Base-by-base conservation (phyloP, 2,888 invertebrate species). In the Dasysyrphus tricinctus region DNA sequence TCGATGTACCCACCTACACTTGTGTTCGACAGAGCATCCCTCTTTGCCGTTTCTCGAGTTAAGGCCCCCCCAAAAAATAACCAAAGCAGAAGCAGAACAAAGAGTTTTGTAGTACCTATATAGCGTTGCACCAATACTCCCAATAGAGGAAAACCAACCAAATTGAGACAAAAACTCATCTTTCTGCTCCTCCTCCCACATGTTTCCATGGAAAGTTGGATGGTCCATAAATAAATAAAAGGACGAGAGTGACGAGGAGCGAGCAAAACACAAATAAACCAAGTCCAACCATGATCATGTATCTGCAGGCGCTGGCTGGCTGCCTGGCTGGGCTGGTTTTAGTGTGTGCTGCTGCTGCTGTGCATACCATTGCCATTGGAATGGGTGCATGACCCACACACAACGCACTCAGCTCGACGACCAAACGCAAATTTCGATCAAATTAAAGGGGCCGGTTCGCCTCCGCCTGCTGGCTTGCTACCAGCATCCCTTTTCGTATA, bases 201-300 rank as follows among this genome's bases (percentile, higher is more conserved):
- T 24, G 39, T 29, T 65, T 63, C 51, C 3, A 49, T 49, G 32
- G 5, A 80, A 57, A 80, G 76, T 61, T 72, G 80, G 80, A 76
- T 84, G 76, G 84, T 84, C 80, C 80, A 84, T 76, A 80, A 75
- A 83, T 83, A 80, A 84, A 84, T 73, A 80, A 79, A 80, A 76
- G 76, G 75, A 72, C 63, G 34, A 77, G 65, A 70, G 65, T 70
- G 76, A 80, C 80, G 72, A 80, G 56, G 76, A 84, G 80, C 67
- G 72, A 75, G 80, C 65, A 65, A 37, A 65, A 63, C 63, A 65
- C 74, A 84, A 65, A 84, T 65, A 84, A 80, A 67, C 75, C 75
- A 73, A 54, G 44, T 84, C 76, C 70, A 49, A 70, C 80, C 75
- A 70, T 84, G 80, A 70, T 76, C 69, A 67, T 84, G 32, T 44